phyloP scores from a whole-genome alignment of 2,888 invertebrate species.

The Synergus gifuensis region DNA sequence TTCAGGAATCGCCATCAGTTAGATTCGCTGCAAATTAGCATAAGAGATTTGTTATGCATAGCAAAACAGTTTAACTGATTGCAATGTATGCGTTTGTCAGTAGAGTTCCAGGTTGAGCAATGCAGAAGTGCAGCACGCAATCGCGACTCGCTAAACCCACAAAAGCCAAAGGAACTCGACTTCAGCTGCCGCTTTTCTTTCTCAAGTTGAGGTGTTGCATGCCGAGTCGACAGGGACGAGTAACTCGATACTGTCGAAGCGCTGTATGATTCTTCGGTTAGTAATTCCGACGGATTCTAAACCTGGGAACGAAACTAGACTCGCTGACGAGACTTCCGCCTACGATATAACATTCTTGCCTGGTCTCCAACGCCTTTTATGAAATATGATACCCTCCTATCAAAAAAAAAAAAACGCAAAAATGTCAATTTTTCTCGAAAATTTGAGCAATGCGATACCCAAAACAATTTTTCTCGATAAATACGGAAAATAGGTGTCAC shows the following conservation, averaged over 20 bases:
- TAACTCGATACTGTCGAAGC: slow-evolving; percentile 54
- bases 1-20: slow-evolving; percentile 3
- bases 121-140: slow-evolving; percentile 3
- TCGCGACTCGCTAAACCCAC: background rate
- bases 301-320: slow-evolving; percentile 39
- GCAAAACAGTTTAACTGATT: slow-evolving; percentile 28
- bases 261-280: slow-evolving; percentile 37
- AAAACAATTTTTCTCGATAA: background rate
- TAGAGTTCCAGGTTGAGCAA: background rate
- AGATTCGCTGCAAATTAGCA: slow-evolving; percentile 19
- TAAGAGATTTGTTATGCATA: slow-evolving; percentile 31
- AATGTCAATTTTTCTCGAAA: background rate
- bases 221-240: slow-evolving; percentile 50
- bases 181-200: background rate
- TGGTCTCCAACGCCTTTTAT: background rate
- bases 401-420: background rate
- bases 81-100: background rate
- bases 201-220: slow-evolving; percentile 51
- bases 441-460: background rate
- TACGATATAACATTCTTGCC: slow-evolving; percentile 29
- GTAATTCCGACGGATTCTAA: slow-evolving; percentile 33
- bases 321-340: slow-evolving; percentile 38
- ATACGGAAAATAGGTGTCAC: background rate
- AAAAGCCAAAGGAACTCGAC: background rate
- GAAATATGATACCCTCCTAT: background rate